These are phyloP conservation scores for Solenopsis fugax DNA, from an alignment of 1,140 invertebrate genomes.

Conservation along the genomic window DNA sequence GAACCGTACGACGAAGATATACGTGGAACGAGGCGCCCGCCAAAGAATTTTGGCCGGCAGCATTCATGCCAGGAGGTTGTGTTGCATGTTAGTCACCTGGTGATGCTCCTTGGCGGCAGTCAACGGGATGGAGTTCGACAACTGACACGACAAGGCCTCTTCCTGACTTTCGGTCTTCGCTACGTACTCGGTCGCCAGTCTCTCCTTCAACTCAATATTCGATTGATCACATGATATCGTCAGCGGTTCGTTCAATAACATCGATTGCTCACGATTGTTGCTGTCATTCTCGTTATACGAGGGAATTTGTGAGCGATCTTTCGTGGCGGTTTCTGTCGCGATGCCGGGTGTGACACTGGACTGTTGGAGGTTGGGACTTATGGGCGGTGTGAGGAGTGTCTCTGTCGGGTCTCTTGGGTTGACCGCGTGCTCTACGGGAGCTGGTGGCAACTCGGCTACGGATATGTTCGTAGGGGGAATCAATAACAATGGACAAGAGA, in stretches of 20 bases:
- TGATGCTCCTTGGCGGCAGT: slow-evolving; percentile 77
- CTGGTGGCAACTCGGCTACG: slow-evolving; percentile 26
- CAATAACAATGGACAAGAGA: slow-evolving; percentile 63
- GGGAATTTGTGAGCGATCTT: slow-evolving; percentile 74
- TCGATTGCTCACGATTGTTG: slow-evolving; percentile 76
- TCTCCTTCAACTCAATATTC: slow-evolving; percentile 79
- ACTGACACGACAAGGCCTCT: slow-evolving; percentile 76
- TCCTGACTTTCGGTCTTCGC: slow-evolving; percentile 71
- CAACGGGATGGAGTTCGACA: slow-evolving; percentile 74
- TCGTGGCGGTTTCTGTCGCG: slow-evolving; percentile 72
- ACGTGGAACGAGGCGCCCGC: slow-evolving; percentile 76
- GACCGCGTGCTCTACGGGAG: slow-evolving; percentile 51
- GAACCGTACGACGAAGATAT: slow-evolving; percentile 78
- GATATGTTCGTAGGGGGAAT: slow-evolving; percentile 7
- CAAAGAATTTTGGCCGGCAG: slow-evolving; percentile 72
- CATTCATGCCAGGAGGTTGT: slow-evolving; percentile 83
- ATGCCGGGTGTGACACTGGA: slow-evolving; percentile 59
- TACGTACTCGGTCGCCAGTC: slow-evolving; percentile 76
- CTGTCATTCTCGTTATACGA: slow-evolving; percentile 71
- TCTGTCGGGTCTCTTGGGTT: slow-evolving; percentile 66
- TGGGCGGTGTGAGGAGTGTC: slow-evolving; percentile 73
- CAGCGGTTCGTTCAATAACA: slow-evolving; percentile 68
- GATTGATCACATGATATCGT: slow-evolving; percentile 79
- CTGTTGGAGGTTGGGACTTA: slow-evolving; percentile 72
- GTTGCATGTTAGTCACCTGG: slow-evolving; percentile 85